These are phyloP conservation scores for Halcyon leucocephala DNA, from an alignment of 2,797 vertebrate genomes.

Conservation along the genomic window DNA sequence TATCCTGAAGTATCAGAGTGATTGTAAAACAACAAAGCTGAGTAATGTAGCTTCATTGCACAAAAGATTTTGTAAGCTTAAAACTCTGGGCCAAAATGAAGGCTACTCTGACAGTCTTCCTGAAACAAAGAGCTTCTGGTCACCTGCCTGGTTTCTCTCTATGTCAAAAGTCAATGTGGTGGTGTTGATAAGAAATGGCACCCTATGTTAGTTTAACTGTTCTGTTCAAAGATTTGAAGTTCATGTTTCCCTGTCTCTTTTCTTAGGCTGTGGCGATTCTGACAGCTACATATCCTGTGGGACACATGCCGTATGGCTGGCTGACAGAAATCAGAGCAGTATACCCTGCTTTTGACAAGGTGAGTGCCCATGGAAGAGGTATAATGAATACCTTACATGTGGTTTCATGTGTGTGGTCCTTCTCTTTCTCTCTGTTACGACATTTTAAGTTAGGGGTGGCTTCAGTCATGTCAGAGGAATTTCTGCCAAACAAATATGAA, in stretches of 20 bases:
- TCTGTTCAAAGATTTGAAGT: not conserved
- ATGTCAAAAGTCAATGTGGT: not conserved
- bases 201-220: not conserved
- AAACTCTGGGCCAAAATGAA: not conserved
- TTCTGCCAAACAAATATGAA: not conserved
- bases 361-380: slow-evolving; percentile 52
- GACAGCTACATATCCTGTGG: slow-evolving; percentile 97
- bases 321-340: slow-evolving; percentile 95
- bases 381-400: not conserved
- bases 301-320: slow-evolving; percentile 99
- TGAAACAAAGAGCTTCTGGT: not conserved
- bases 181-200: not conserved
- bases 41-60: not conserved
- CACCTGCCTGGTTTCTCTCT: not conserved
- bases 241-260: not conserved
- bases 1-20: not conserved
- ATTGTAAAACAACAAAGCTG: not conserved
- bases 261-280: slow-evolving; percentile 93
- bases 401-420: not conserved
- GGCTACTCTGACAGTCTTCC: not conserved
- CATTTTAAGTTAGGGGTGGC: not conserved
- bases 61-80: not conserved
- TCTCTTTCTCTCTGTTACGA: not conserved
- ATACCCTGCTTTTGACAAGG: slow-evolving; percentile 99
- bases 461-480: not conserved